A percentile compares a stretch with the other conserved stretches of the same genome.
Conservation (phyloP, 2,888 invertebrate species). For the Rutpela maculata region DNA sequence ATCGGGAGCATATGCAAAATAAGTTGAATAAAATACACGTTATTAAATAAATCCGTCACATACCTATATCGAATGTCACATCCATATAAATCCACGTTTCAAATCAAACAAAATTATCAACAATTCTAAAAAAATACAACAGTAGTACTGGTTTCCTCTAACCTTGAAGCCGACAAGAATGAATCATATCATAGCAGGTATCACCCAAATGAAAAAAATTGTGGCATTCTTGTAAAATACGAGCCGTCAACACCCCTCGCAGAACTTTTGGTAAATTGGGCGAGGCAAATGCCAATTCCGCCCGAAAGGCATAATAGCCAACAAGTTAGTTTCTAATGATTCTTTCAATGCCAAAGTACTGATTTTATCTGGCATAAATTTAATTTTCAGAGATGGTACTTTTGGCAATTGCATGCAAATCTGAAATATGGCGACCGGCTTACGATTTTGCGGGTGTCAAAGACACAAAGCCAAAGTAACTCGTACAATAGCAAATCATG, state of each 20-base stretch:
- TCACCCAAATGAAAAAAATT: conserved; percentile 32
- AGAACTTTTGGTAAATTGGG: not conserved
- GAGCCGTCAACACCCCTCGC: conserved; percentile 38
- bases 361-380: not conserved
- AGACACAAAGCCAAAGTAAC: conserved; percentile 22
- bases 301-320: not conserved
- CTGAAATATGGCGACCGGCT: conserved; percentile 68
- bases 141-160: conserved; percentile 35
- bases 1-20: not conserved
- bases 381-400: conserved; percentile 19
- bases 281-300: not conserved
- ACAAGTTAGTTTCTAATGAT: not conserved
- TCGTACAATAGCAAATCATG: conserved; percentile 21
- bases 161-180: conserved; percentile 47
- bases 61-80: conserved; percentile 63
- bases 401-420: conserved; percentile 57
- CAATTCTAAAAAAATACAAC: conserved; percentile 33
- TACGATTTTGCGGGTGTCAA: conserved; percentile 43
- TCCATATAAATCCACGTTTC: conserved; percentile 63
- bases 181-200: conserved; percentile 42
- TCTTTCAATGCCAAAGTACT: not conserved
- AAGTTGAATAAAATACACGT: conserved; percentile 17
- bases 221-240: conserved; percentile 25
- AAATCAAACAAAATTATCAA: conserved; percentile 36
- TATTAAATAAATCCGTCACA: conserved; percentile 43